Base-by-base conservation (phyloP, 1,140 invertebrate species). In the Amphibalanus amphitrite region DNA sequence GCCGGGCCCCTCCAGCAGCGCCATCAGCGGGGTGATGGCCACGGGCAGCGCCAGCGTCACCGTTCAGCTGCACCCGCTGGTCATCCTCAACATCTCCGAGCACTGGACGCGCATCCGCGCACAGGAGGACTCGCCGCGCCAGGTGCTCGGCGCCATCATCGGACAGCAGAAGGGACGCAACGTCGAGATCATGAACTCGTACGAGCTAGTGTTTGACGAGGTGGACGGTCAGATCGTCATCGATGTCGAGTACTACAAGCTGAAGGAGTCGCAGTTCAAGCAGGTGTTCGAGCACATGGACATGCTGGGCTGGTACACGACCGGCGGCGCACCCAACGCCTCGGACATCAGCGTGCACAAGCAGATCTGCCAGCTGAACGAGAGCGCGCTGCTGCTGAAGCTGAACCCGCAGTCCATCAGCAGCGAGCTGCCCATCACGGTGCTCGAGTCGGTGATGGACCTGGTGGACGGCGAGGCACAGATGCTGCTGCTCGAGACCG, bases 31-130 rank as follows among this genome's bases (percentile, higher is more conserved):
- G 13, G 88, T 91, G 86, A 89, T 89, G 68, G 84, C 85, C 1
- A 84, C 86, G 15, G 88, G 87, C 29, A 87, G 88, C 0, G 84
- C 86, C 20, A 97, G 93, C 72, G 91, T 98, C 0, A 93, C 92
- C 0, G 89, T 96, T 26, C 95, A 92, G 0, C 81, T 98, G 29
- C 96, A 99, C 85, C 96, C 96, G 1, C 81, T 98, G 33, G 96
- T 99, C 38, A 95, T 98, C 73, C 97, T 99, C 92, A 98, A 98
- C 81, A 91, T 98, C 73, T 97, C 95, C 0, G 96, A 99, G 82
- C 96, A 98, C 78, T 98, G 94, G 94, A 98, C 96, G 3, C 83
- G 96, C 75, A 86, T 92, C 69, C 84, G 91, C 74, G 95, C 95
- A 29, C 95, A 98, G 80, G 90, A 94, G 82, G 91, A 91, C 26